Evolutionary conservation across 2,113 vertebrate species (phyloP), one percentile per base, ranked within the genome.

Genomic region (Gasterosteus aculeatus): DNA sequence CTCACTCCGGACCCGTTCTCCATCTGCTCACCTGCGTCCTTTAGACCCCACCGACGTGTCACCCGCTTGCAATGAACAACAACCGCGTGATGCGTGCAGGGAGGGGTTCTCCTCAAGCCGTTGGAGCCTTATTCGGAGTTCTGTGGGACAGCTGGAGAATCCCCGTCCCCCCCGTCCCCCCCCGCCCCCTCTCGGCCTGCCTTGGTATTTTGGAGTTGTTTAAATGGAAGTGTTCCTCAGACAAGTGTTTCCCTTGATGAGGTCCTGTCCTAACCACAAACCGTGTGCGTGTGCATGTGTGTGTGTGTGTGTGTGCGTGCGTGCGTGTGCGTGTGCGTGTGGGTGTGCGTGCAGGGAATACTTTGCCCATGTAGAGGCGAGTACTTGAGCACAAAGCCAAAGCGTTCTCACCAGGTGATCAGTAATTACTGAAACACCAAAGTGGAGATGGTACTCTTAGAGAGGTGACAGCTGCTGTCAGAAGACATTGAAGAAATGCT

Each of bases 171-270:
- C 71, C 0, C 6, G n/a, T n/a, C n/a, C 57, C 63, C 73, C 66
- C 14, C 63, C 14, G 64, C 41, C 65, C 41, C 71, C 0, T 38
- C 35, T 38, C 35, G 6, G 5, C 76, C 75, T 78, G 66, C 66
- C 54, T 65, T 6, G 15, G 35, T 62, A 63, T 74, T 86, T 83
- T 68, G 72, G 69, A 63, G 57, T 53, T 88, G 74, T 87, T 87
- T 59, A 67, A 72, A 83, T 85, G 69, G 81, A 86, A 83, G 85
- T 83, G 83, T 81, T 81, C 69, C 72, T 73, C 33, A 72, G 81
- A 84, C 84, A 88, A 84, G 76, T 70, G 80, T 74, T 84, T 75
- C 72, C 80, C 80, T 88, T 85, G 75, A 90, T 85, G 88, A 70
- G 82, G 78, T 78, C 71, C 56, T 69, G 54, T 77, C 77, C 79